These are phyloP conservation scores for Parasteatoda lunata DNA, from an alignment of 2,888 invertebrate species.

Conservation along the genomic window DNA sequence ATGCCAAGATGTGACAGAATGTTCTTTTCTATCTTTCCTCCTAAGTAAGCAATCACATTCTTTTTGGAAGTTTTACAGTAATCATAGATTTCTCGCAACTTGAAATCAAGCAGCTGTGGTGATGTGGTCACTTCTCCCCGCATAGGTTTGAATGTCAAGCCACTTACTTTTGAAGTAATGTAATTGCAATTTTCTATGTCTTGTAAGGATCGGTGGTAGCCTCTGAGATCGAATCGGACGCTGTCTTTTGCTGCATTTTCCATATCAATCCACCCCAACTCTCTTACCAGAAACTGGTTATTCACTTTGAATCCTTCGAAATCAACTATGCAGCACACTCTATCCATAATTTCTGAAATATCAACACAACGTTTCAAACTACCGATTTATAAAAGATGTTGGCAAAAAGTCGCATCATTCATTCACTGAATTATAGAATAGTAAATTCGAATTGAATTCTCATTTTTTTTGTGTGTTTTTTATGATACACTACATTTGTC, in stretches of 20 bases:
- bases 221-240: slow-evolving; percentile 17
- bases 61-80: neutral
- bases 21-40: slow-evolving; percentile 19
- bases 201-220: neutral
- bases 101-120: neutral
- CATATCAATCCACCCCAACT: slow-evolving; percentile 30
- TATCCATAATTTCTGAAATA: neutral
- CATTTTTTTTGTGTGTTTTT: no score
- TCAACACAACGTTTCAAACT: no score
- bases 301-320: slow-evolving; percentile 40
- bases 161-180: slow-evolving; percentile 13
- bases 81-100: slow-evolving; percentile 11
- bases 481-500: no score
- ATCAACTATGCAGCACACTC: slow-evolving; percentile 39
- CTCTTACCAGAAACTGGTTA: slow-evolving; percentile 26
- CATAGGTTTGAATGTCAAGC: slow-evolving; percentile 12
- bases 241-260: neutral
- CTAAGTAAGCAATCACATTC: slow-evolving; percentile 20
- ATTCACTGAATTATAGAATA: no score
- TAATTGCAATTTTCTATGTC: neutral
- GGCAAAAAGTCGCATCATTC: no score
- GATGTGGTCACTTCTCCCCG: slow-evolving; percentile 9
- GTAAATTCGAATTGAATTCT: no score
- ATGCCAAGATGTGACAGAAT: slow-evolving; percentile 1
- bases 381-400: no score